Evolutionary conservation across 2,797 vertebrate genomes (phyloP), one percentile per base, ranked within the genome.

Genomic region (Diglossa cyanea): DNA sequence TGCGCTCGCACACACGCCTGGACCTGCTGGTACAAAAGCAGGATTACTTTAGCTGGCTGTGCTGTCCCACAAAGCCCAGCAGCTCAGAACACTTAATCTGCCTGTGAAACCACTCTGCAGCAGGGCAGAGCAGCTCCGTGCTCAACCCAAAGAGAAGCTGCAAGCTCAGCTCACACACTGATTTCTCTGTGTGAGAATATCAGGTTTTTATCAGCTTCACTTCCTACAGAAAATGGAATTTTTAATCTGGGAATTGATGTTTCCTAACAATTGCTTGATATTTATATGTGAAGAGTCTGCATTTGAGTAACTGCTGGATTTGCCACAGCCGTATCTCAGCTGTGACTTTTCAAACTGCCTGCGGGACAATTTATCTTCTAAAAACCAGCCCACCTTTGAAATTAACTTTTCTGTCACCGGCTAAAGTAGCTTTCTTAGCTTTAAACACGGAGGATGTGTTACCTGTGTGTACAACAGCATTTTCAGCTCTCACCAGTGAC

Each of bases 51-150:
- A 75, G 13, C 78, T 60, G 3, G 6, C 65, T 86, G 81, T 19
- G 72, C 65, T 58, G 13, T 21, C 68, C 68, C 14, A 39, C 48
- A 25, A 31, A 79, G 62, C 28, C 2, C 2, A 82, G 11, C 62
- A 63, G 70, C 68, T 85, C 88, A 75, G 85, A 37, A 91, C 85
- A 60, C 72, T 82, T 94, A 90, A 91, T 87, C 95, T 83, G 71
- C 6, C 3, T 61, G 45, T n/a, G 61, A 91, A 91, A 91, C 68
- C 37, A 0, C 68, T 71, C 25, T 86, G 86, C 12, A 57, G 86
- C 58, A 30, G 16, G 30, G 57, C 77, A 60, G 21, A 40, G 16
- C 75, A 77, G 88, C 28, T 17, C 31, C 45, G 30, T 0, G 7
- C 31, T 72, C 7, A 1, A 3, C 58, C 24, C 14, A 13, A 58